Conservation (phyloP, 2,113 vertebrate genomes). For the Gila orcuttii region DNA sequence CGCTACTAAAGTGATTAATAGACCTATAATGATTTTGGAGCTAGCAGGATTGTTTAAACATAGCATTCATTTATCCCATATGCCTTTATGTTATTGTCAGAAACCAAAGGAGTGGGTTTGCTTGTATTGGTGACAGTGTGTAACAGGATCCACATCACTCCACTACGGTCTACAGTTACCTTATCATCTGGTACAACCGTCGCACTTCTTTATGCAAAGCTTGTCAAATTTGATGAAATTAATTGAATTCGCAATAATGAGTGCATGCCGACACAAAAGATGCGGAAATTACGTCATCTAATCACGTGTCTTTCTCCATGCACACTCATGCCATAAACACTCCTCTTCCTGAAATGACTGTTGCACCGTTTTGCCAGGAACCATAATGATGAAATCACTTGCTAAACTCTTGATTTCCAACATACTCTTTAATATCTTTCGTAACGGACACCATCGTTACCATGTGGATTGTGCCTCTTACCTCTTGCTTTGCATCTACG, state of each 20-base stretch:
- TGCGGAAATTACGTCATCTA: neutral
- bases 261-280: constrained; percentile 5
- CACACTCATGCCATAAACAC: neutral
- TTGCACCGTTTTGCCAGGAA: constrained; percentile 11
- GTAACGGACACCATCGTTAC: neutral
- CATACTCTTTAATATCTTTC: neutral
- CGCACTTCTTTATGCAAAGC: neutral
- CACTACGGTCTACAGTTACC: constrained; percentile 46
- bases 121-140: constrained; percentile 48
- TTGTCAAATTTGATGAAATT: neutral
- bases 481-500: constrained; percentile 8
- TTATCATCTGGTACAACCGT: constrained; percentile 53
- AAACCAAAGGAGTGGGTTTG: constrained; percentile 39
- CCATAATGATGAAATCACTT: constrained; percentile 24
- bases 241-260: neutral
- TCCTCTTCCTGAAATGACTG: constrained; percentile 18
- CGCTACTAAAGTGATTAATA: neutral
- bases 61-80: neutral
- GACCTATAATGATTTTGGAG: neutral
- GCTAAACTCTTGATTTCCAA: constrained; percentile 31
- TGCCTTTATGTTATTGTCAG: constrained; percentile 28
- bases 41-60: neutral
- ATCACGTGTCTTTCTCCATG: neutral
- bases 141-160: constrained; percentile 44
- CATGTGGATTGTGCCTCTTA: neutral